These are phyloP conservation scores for Amblyopsis hoosieri DNA, from an alignment of 2,797 vertebrate species.

Conservation along the genomic window DNA sequence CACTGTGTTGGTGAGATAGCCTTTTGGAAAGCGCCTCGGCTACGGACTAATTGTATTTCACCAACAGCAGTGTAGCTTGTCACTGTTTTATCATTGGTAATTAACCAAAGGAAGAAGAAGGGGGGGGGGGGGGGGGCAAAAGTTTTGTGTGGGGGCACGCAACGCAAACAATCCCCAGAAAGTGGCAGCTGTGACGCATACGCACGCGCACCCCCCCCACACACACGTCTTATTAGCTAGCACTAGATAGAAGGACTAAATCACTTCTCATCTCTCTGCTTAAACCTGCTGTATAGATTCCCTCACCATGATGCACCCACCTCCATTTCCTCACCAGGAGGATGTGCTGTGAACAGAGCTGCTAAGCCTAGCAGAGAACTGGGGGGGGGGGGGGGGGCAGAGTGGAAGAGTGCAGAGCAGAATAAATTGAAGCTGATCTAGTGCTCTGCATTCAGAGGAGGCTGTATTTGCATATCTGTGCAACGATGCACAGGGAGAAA, in stretches of 20 bases:
- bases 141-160: slow-evolving; percentile 34
- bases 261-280: slow-evolving; percentile 49
- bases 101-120: slow-evolving; percentile 49
- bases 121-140: slow-evolving; percentile 33
- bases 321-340: slow-evolving; percentile 56
- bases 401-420: slow-evolving; percentile 63
- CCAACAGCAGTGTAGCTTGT: slow-evolving; percentile 47
- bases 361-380: slow-evolving; percentile 65
- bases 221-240: slow-evolving; percentile 32
- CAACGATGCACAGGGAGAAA: slow-evolving; percentile 82
- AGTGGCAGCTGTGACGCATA: slow-evolving; percentile 7
- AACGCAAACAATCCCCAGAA: slow-evolving; percentile 35
- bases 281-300: slow-evolving; percentile 50
- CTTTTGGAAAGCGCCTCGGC: slow-evolving; percentile 68
- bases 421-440: slow-evolving; percentile 84
- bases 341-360: slow-evolving; percentile 65
- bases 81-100: slow-evolving; percentile 54
- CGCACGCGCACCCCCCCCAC: background rate
- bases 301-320: slow-evolving; percentile 40
- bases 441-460: slow-evolving; percentile 79
- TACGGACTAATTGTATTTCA: slow-evolving; percentile 74
- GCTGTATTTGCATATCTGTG: slow-evolving; percentile 83
- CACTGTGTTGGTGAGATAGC: slow-evolving; percentile 76
- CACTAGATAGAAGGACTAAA: slow-evolving; percentile 47
- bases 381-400: slow-evolving; percentile 23